Base-by-base conservation (phyloP, 2,113 vertebrate genomes). In the Choloepus hoffmanni region DNA sequence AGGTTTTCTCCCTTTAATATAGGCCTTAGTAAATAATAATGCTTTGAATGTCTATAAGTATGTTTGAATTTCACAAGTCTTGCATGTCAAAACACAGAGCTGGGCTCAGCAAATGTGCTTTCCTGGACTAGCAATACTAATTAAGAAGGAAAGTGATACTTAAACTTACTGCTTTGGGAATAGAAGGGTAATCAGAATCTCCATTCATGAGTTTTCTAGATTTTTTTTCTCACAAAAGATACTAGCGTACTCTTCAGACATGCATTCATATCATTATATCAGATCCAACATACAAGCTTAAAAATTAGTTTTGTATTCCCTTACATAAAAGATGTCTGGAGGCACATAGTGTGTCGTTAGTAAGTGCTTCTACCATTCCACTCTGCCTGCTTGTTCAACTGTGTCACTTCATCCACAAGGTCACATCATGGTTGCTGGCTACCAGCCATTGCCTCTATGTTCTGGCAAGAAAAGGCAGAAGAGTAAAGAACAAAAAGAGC, bases 41-140 rank as follows among this genome's bases (percentile, higher is more conserved):
- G 82, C 89, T 92, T 94, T 85, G 90, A 45, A 74, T 89, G 85
- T 72, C 96, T 96, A 43, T 86, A 91, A 72, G 84, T 90, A 65
- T 96, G 89, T 97, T 96, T 96, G 94, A 96, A 91, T 96, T 96
- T 97, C 95, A 93, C 94, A 96, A 97, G 92, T 91, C 93, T 43
- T 94, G 79, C 97, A 82, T 96, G 95, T 97, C 96, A 97, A 93
- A 97, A 96, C 97, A 92, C 24, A 94, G 78, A 96, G 94, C 84
- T 26, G n/a, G 89, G 90, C 77, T 96, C 78, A 36, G 90, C 93
- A 95, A 94, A 90, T 91, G 73, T 0, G 5, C 70, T 84, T 89
- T 89, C 62, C 33, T 67, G 70, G 94, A 36, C 88, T 19, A 72
- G 86, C 73, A 45, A 55, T 67, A 58, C 74, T 94, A 95, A 96